Base-by-base conservation (phyloP, 1,140 invertebrate species). In the Belonocnema kinseyi region DNA sequence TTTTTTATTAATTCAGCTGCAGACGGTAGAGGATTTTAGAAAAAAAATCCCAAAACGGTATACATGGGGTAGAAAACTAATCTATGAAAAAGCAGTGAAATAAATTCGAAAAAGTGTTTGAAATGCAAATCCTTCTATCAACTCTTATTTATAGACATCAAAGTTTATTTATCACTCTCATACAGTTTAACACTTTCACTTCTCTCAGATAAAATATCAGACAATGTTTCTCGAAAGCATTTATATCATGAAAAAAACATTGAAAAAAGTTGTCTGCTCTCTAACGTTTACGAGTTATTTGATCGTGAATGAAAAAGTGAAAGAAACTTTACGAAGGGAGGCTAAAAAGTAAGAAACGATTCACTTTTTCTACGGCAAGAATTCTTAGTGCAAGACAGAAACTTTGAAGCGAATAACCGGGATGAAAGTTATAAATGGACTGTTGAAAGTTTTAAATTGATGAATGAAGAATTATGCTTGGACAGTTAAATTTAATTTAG, bases 391-490 rank as follows among this genome's bases (percentile, higher is more conserved):
- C 61, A 26, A 40, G 26, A 66, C 26, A 6, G n/a, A 40, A 66
- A 66, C 33, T 66, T 66, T 66, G 26, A n/a, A 66, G 8, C 13
- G 33, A 14, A 66, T 66, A 40, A 40, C 33, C 61, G 40, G 33
- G 1, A n/a, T 40, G 8, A 66, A 66, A 66, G 4, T 66, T 66
- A n/a, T 26, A 66, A 66, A 66, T 66, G 61, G 40, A 66, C 61
- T 66, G 16, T 40, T 21, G 26, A 66, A 66, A 66, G 13, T 66
- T 66, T 66, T 0, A 33, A 21, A 66, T 16, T 66, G 61, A 40
- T 46, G 61, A 66, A n/a, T 66, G 61, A 46, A 40, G n/a, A 66
- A 66, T 66, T 40, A 66, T 66, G 33, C 26, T n/a, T 66, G n/a
- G 6, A n/a, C 33, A 11, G 40, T 46, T 46, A 1, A 11, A 46